phyloP scores from a whole-genome alignment of 2,113 vertebrate species.

The Phrynocephalus versicolor region DNA sequence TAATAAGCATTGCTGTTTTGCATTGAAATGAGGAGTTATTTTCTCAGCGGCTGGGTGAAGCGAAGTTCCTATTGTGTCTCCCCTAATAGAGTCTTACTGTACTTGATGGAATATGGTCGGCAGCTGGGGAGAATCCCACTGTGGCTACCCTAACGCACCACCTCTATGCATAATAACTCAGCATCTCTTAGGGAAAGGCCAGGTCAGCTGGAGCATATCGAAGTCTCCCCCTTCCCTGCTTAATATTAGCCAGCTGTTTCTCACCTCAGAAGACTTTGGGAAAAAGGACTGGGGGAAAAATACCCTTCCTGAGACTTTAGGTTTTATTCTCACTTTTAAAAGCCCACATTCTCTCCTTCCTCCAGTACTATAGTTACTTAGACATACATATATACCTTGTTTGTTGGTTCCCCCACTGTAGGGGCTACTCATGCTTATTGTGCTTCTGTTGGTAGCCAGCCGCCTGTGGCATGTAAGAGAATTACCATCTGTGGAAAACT shows the following conservation, averaged over 20 bases:
- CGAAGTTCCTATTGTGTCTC: conserved; percentile 70
- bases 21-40: conserved; percentile 86
- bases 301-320: neutral
- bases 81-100: conserved; percentile 71
- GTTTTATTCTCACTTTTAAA: neutral
- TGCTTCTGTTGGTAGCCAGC: fast-evolving
- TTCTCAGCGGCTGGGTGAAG: conserved; percentile 65
- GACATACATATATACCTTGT: neutral
- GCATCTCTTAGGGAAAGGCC: conserved; percentile 25
- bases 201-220: conserved; percentile 24
- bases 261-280: neutral
- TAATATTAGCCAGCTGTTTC: conserved; percentile 39
- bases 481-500: neutral
- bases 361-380: neutral
- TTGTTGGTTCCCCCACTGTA: neutral
- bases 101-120: conserved; percentile 71
- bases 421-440: neutral
- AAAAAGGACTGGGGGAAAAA: neutral
- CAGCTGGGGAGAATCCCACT: conserved; percentile 69
- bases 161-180: conserved; percentile 55
- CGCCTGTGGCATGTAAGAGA: conserved; percentile 2
- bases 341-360: neutral
- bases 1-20: conserved; percentile 85
- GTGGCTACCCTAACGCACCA: conserved; percentile 39
- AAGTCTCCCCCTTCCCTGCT: neutral